Base-by-base conservation (phyloP, 2,797 vertebrate species). In the Gadopsis bispinosus region DNA sequence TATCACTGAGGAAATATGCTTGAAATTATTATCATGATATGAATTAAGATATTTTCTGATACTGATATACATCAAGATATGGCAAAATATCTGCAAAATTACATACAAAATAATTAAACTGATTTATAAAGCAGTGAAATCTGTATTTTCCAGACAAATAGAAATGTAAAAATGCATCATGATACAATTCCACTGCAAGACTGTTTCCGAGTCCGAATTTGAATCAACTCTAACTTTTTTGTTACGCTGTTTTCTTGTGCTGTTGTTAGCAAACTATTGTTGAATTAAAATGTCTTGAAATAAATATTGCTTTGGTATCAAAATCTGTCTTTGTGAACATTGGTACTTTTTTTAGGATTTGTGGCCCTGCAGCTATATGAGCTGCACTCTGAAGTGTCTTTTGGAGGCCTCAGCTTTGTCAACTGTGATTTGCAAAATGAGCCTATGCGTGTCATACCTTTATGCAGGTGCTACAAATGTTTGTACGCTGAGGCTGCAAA, bases 391-490 rank as follows among this genome's bases (percentile, higher is more conserved):
- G 31, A 22, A 8, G 19, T 45, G 64, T 17, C 12, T 56, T 41
- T 31, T 22, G 8, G 12, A 56, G 7, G 39, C 20, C 11, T 33
- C 5, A 2, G 14, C 20, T 62, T 79, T 50, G 51, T 82, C 45
- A 50, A 9, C 33, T 26, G 53, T 62, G 48, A 10, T 80, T 71
- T 79, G 10, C 20, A 33, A 29, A 48, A 26, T 31, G 48, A 61
- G 48, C 16, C 31, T 29, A 53, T 37, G 33, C 2, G 26, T 26
- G 26, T 26, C 26, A 26, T 26, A 26, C 26, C 26, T 26, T 26
- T 26, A 26, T 26, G 26, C 26, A 26, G 26, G 26, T 26, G 26
- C 26, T 26, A 26, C 26, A 26, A 26, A 26, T 26, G 26, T 26
- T 26, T 26, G 26, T 26, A 26, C 26, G 26, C 26, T 26, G 26